phyloP scores from a whole-genome alignment of 2,888 invertebrate genomes.

The Agriopis marginaria region DNA sequence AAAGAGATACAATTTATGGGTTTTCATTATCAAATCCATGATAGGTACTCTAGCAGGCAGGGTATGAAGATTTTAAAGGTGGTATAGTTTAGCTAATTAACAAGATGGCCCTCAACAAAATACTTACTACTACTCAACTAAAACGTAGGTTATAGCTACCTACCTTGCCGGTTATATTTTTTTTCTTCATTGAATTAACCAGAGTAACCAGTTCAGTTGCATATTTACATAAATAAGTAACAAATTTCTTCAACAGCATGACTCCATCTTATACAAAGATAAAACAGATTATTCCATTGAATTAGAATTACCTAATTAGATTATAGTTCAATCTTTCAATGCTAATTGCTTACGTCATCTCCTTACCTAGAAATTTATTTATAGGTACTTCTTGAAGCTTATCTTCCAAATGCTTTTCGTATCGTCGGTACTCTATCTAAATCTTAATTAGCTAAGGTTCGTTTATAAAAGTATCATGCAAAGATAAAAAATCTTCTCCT shows the following conservation, averaged over 20 bases:
- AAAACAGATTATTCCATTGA: background rate
- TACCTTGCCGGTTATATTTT: slow-evolving; percentile 1
- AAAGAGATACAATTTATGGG: background rate
- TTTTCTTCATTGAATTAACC: slow-evolving; percentile 22
- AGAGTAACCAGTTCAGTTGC: slow-evolving; percentile 17
- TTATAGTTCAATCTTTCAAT: slow-evolving; percentile 2
- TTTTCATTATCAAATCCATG: background rate
- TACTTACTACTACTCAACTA: background rate
- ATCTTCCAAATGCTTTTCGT: background rate
- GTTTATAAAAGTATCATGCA: no score
- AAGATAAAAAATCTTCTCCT: no score
- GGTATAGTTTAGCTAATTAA: background rate
- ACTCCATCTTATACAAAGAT: slow-evolving; percentile 1
- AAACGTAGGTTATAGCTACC: background rate
- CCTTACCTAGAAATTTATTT: background rate
- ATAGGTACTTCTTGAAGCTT: slow-evolving; percentile 1
- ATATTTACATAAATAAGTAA: slow-evolving; percentile 7
- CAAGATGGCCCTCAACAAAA: slow-evolving; percentile 22
- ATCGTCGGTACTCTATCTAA: no score
- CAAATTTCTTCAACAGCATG: background rate
- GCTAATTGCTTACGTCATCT: slow-evolving; percentile 8
- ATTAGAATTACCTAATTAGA: background rate
- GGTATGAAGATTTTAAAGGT: no score
- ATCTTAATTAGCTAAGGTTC: no score
- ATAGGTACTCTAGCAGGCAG: background rate